Percentiles rank a stretch among this genome's conserved stretches.
phyloP scores from a whole-genome alignment of 2,888 invertebrate species.

The Pyrocoelia pectoralis region DNA sequence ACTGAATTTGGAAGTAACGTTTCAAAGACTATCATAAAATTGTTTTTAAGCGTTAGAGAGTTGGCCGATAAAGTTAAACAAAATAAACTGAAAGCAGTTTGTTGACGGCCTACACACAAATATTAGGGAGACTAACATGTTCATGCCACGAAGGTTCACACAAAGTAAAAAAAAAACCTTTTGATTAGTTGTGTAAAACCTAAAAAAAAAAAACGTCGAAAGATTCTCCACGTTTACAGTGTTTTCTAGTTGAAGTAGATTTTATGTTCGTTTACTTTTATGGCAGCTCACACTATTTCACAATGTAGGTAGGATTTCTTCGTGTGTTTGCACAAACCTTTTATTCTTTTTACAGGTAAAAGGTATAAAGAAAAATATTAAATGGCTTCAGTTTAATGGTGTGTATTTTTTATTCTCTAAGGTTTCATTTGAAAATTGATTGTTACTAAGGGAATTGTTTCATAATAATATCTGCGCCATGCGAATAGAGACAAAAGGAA shows the following conservation, averaged over 20 bases:
- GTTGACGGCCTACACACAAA: not conserved
- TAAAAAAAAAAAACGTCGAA: not conserved
- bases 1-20: not conserved
- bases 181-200: not conserved
- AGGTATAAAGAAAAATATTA: not conserved
- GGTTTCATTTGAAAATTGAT: too few relatives aligned
- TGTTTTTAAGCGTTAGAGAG: not conserved
- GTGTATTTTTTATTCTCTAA: too few relatives aligned
- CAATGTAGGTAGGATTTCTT: not conserved
- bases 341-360: not conserved
- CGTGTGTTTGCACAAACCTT: not conserved
- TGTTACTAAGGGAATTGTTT: too few relatives aligned
- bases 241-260: not conserved
- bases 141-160: not conserved
- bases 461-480: too few relatives aligned
- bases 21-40: not conserved
- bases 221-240: not conserved
- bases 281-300: not conserved
- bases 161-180: not conserved
- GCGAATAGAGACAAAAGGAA: too few relatives aligned
- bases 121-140: not conserved
- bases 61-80: not conserved
- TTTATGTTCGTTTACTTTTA: not conserved
- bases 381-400: too few relatives aligned
- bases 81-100: not conserved